These are phyloP conservation scores for Brienomyrus longianalis DNA, from an alignment of 2,113 vertebrate species.

Conservation along the genomic window DNA sequence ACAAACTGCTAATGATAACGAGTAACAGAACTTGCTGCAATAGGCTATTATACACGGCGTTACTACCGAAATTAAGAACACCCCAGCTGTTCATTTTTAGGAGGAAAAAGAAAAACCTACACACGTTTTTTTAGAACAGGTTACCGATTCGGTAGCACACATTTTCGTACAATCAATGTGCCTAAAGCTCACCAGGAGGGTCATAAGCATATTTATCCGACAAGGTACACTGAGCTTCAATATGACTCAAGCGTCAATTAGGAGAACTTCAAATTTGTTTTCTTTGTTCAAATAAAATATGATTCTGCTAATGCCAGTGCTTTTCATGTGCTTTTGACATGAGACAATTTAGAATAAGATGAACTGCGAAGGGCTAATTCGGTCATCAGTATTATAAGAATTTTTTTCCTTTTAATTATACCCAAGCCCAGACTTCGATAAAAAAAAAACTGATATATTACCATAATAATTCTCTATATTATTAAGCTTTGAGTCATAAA, in stretches of 20 bases:
- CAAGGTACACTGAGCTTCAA: neutral
- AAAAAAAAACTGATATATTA: neutral
- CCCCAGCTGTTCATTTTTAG: neutral
- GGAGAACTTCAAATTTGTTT: neutral
- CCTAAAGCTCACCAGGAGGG: neutral
- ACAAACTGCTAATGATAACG: neutral
- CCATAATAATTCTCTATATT: neutral
- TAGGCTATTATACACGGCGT: neutral
- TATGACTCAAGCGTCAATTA: neutral
- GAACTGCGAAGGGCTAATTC: neutral
- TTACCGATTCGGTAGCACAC: neutral
- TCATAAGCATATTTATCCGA: neutral
- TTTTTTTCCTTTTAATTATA: neutral
- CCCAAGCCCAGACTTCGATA: neutral
- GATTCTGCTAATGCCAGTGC: neutral
- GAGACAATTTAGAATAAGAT: too few relatives aligned
- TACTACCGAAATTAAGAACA: neutral
- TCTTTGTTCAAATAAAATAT: neutral
- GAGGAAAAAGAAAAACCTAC: neutral
- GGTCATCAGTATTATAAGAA: neutral
- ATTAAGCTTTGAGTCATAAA: neutral
- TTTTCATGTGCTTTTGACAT: neutral
- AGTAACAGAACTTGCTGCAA: neutral
- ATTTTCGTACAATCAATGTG: neutral
- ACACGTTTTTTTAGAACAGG: neutral